Evolutionary conservation across 1,140 invertebrate species (phyloP).

Genomic region (Phenacoccus solenopsis): DNA sequence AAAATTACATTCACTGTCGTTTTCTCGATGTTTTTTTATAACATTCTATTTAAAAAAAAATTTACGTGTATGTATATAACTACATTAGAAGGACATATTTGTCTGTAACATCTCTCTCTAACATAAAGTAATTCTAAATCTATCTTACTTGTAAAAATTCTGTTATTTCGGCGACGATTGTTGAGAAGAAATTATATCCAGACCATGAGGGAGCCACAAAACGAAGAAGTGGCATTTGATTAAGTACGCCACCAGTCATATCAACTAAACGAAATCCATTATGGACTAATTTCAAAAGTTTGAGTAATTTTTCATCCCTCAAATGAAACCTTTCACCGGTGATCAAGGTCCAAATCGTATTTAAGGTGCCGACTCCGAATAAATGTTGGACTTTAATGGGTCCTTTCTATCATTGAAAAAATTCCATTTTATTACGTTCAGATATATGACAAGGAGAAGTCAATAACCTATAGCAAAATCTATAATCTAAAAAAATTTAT

Average conservation of each 20-base stretch:
- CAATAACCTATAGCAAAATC: no score
- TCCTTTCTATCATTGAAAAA: conserved; percentile 21
- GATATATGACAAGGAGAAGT: neutral
- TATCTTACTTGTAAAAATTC: conserved; percentile 33
- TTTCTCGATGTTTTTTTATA: neutral
- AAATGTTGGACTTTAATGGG: conserved; percentile 26
- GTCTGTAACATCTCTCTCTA: no score
- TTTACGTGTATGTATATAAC: no score
- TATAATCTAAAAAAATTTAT: no score
- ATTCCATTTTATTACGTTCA: neutral
- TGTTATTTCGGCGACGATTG: conserved; percentile 35
- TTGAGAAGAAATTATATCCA: conserved; percentile 41
- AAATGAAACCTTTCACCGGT: conserved; percentile 41
- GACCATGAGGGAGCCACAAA: conserved; percentile 42
- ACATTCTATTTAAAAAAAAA: no score
- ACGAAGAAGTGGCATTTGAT: conserved; percentile 48
- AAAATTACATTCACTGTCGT: conserved; percentile 44
- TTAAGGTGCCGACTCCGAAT: conserved; percentile 49
- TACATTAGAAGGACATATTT: no score
- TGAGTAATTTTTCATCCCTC: conserved; percentile 37
- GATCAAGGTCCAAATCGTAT: conserved; percentile 57
- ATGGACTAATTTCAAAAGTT: conserved; percentile 41
- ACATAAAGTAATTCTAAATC: no score
- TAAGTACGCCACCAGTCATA: conserved; percentile 50
- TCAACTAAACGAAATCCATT: conserved; percentile 45